Evolutionary conservation across 2,888 invertebrate genomes (phyloP).

Genomic region (Ecliptopera silaceata): DNA sequence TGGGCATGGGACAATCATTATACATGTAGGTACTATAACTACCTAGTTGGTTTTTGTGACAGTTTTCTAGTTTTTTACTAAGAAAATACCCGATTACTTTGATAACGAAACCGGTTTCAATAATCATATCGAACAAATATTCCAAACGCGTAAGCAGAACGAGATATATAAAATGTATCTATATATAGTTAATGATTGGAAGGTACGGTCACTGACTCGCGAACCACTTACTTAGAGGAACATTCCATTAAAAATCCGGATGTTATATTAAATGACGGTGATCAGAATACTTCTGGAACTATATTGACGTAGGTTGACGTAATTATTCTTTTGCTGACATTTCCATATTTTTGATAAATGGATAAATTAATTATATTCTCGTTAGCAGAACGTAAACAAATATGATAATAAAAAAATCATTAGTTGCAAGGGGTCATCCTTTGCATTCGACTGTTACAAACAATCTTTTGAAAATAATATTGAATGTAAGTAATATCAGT

Average conservation of each 20-base stretch:
- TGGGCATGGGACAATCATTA: too few relatives aligned
- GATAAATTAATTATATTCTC: slow-evolving; percentile 14
- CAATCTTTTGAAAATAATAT: too few relatives aligned
- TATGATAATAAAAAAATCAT: neutral
- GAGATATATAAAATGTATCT: neutral
- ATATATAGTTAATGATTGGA: neutral
- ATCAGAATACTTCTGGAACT: slow-evolving; percentile 15
- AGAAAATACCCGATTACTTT: neutral
- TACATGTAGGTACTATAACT: too few relatives aligned
- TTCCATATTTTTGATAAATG: slow-evolving; percentile 22
- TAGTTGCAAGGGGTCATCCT: neutral
- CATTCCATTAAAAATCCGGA: neutral
- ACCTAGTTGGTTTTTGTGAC: too few relatives aligned
- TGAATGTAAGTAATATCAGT: too few relatives aligned
- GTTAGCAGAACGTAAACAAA: slow-evolving; percentile 24
- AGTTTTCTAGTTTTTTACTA: too few relatives aligned
- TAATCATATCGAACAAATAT: neutral
- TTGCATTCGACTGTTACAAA: too few relatives aligned
- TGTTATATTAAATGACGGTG: neutral
- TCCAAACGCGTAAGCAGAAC: neutral
- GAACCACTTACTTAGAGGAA: neutral
- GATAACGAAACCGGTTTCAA: neutral
- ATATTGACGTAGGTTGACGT: slow-evolving; percentile 16
- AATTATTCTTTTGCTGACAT: neutral
- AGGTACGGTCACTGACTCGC: slow-evolving; percentile 11